Evolutionary conservation across 2,888 invertebrate species (phyloP).

Genomic region (Graphium colonna): DNA sequence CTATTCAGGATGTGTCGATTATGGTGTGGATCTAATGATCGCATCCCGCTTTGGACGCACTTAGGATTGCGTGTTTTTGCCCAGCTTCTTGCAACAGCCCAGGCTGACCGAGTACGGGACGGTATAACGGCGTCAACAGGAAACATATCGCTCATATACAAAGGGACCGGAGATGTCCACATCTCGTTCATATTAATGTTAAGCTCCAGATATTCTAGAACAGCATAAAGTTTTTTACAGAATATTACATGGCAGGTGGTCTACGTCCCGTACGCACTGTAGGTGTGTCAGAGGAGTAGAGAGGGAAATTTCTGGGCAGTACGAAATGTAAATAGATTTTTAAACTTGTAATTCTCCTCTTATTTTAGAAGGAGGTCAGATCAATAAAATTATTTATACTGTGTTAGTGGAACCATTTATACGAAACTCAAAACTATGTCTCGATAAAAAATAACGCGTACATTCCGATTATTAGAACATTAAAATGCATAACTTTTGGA

Average conservation of each 20-base stretch:
- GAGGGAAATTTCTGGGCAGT: too few relatives aligned
- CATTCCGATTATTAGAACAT: background rate
- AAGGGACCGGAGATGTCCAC: constrained; percentile 22
- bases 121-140: constrained; percentile 66
- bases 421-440: too few relatives aligned
- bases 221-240: too few relatives aligned
- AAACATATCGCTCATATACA: constrained; percentile 37
- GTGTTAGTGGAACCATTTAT: too few relatives aligned
- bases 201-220: constrained; percentile 6
- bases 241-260: too few relatives aligned
- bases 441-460: background rate
- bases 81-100: constrained; percentile 55
- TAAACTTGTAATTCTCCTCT: too few relatives aligned
- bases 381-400: too few relatives aligned
- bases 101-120: constrained; percentile 59
- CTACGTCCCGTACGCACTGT: too few relatives aligned
- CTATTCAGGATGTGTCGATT: constrained; percentile 74
- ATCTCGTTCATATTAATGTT: constrained; percentile 17
- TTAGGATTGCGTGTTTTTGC: constrained; percentile 66
- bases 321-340: too few relatives aligned
- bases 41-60: constrained; percentile 62
- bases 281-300: too few relatives aligned
- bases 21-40: constrained; percentile 76
- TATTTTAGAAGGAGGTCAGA: too few relatives aligned
- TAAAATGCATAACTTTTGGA: constrained; percentile 1